Base-by-base conservation (phyloP, 1,140 invertebrate genomes). In the Zaprionus nigranus region DNA sequence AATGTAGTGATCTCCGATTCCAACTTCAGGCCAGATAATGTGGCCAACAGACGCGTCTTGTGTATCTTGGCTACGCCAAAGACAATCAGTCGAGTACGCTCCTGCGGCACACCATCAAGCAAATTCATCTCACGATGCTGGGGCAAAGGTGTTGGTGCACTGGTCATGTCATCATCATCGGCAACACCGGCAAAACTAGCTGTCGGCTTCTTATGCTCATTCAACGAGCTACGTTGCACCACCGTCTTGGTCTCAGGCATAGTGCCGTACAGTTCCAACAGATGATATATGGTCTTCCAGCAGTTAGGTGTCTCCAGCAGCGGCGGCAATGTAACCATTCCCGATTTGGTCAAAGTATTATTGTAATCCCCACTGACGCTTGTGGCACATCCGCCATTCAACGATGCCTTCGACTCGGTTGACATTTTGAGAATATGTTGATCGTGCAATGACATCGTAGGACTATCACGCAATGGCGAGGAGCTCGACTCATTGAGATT, bases 261-360 rank as follows among this genome's bases (percentile, higher is more conserved):
- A 17, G 97, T 98, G 3, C 98, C 97, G 91, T 99, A 99, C 22
- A 99, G 93, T 86, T 99, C 97, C 38, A 99, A 93, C 17, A 99
- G 94, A 92, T 98, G 96, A 91, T 98, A 99, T 75, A 99, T 96
- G 6, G 97, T 99, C 91, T 97, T 96, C 98, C 98, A 99, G 90
- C 98, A 99, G 77, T 96, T 95, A 13, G 97, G 97, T 1, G 96
- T 96, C 67, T 90, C 91, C 30, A 92, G 17, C 38, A 92, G n/a
- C 0, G 87, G 81, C 0, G 75, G 74, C 54, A 86, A 26, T 26
- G 71, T 58, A 12, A 67, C 78, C 73, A 80, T 83, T 22, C 91
- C 91, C n/a, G 74, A 83, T 24, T 88, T 88, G 49, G 85, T 88
- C 15, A 91, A 60, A 0, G 85, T 91, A 36, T 90, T 92, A 58